Evolutionary conservation across 2,888 invertebrate genomes (phyloP).

Genomic region (Cosmia trapezina): DNA sequence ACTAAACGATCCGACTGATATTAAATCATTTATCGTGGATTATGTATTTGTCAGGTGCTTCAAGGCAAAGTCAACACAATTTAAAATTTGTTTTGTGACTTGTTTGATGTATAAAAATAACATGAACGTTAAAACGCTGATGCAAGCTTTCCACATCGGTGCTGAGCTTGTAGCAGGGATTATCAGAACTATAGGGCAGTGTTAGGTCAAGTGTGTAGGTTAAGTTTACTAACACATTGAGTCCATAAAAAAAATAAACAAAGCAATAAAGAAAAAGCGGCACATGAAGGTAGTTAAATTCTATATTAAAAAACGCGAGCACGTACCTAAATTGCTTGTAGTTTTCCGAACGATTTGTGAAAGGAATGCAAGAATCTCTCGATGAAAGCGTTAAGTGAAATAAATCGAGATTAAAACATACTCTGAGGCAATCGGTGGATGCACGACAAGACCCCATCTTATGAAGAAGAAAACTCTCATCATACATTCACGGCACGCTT

Average conservation of each 20-base stretch:
- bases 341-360: slow-evolving; percentile 60
- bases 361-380: slow-evolving; percentile 54
- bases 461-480: slow-evolving; percentile 62
- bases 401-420: slow-evolving; percentile 64
- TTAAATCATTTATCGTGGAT: slow-evolving; percentile 19
- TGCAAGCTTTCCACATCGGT: too few species aligned
- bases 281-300: slow-evolving; percentile 21
- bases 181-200: too few species aligned
- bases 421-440: slow-evolving; percentile 47
- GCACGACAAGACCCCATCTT: slow-evolving; percentile 52
- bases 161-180: too few species aligned
- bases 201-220: too few species aligned
- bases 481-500: slow-evolving; percentile 63
- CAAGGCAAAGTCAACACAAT: slow-evolving; percentile 13
- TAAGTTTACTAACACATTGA: too few species aligned
- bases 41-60: slow-evolving; percentile 2
- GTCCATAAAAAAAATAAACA: too few species aligned
- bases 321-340: slow-evolving; percentile 49
- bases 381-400: slow-evolving; percentile 56
- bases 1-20: slow-evolving; percentile 33
- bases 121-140: slow-evolving; percentile 16
- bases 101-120: slow-evolving; percentile 28
- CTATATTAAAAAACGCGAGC: slow-evolving; percentile 45
- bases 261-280: slow-evolving; percentile 23
- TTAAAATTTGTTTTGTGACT: not conserved